These are phyloP conservation scores for Lysandra coridon DNA, from an alignment of 2,888 invertebrate species.

Conservation along the genomic window DNA sequence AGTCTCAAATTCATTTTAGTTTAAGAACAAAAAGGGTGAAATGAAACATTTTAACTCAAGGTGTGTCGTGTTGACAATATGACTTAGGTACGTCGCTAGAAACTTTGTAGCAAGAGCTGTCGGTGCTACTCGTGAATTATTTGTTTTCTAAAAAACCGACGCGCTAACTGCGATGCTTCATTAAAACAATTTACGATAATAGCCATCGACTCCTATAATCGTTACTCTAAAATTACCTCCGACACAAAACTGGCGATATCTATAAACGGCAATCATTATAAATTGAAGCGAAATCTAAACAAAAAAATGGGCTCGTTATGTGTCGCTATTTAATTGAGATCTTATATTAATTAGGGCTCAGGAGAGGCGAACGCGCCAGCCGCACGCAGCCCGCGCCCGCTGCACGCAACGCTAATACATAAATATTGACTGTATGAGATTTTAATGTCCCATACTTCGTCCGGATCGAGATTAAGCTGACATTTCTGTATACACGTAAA, in stretches of 20 bases:
- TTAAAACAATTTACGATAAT: neutral
- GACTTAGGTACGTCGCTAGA: neutral
- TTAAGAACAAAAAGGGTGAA: neutral
- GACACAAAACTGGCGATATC: conserved; percentile 13
- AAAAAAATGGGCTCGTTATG: conserved; percentile 73
- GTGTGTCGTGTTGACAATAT: neutral
- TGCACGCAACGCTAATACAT: conserved; percentile 48
- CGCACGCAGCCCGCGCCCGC: conserved; percentile 76
- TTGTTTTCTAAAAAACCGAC: neutral
- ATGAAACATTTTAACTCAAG: neutral
- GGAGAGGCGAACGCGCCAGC: conserved; percentile 69
- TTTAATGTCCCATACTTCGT: conserved; percentile 35
- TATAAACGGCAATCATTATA: conserved; percentile 26
- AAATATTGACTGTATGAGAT: conserved; percentile 46
- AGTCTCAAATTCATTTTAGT: neutral
- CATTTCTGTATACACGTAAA: conserved; percentile 25
- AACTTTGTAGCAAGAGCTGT: neutral
- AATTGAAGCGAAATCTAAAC: conserved; percentile 41
- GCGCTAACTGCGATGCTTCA: neutral
- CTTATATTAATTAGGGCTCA: conserved; percentile 80
- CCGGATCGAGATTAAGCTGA: conserved; percentile 24
- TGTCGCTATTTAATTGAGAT: conserved; percentile 81
- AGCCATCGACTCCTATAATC: neutral
- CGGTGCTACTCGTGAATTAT: neutral
- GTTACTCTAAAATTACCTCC: conserved; percentile 11